Evolutionary conservation across 2,113 vertebrate genomes (phyloP), one percentile per base, ranked within the genome.

Genomic region (Ophthalmotilapia sp.): DNA sequence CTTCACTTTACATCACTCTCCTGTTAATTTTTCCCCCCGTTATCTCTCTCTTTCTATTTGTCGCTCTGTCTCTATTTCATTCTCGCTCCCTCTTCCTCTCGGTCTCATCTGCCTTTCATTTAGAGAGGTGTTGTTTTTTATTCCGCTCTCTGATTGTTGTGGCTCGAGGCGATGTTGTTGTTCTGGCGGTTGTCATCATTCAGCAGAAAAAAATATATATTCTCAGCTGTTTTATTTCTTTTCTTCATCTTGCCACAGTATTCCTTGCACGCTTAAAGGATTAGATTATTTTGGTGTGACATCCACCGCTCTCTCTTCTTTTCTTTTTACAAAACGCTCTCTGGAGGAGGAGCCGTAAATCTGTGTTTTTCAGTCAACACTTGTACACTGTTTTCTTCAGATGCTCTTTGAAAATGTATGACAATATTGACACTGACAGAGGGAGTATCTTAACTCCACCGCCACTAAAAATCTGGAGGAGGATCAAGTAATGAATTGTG

Each of bases 1-100:
- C 92, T 89, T 91, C 92, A 93, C 92, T 89, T 91, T 80, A 86
- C 88, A 92, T 94, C 93, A 90, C 83, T 91, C 68, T 81, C 45
- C 89, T 90, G 86, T 92, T 94, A 92, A 93, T 91, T 92, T 84
- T 86, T 9, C 0, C 11, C 17, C 31, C 79, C 9, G 60, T 90
- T 92, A 88, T 92, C 90, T 21, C 86, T 86, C 81, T 84, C 85
- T 6, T 83, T 83, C 86, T 85, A 86, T 91, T 90, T 90, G 87
- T 92, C 70, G 23, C 80, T 77, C 70, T 62, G 82, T 85, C 81
- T 91, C 86, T 13, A 49, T 89, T 88, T 86, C 87, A 54, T 62
- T 84, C 81, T 65, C 4, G 2, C 77, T 86, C 79, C 42, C 15
- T 80, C 80, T 73, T 89, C 80, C 85, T 90, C 85, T 85, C 87